Percentiles rank a stretch among this genome's conserved stretches.
Conservation (phyloP, 2,888 invertebrate genomes). For the Eristalinus sepulchralis region DNA sequence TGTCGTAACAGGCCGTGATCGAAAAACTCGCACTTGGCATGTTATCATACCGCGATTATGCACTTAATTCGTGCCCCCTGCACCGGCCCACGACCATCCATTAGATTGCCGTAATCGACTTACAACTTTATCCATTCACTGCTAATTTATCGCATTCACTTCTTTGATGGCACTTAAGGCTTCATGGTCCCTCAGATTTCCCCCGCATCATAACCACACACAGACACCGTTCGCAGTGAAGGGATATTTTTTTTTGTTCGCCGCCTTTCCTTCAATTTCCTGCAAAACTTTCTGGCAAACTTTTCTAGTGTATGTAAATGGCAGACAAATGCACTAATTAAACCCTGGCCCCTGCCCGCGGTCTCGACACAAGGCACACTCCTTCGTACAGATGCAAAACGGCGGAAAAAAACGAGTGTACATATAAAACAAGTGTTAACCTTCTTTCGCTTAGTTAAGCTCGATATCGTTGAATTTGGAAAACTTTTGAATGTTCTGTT, state of each 20-base stretch:
- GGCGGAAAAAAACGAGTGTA: not conserved
- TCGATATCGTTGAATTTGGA: constrained; percentile 9
- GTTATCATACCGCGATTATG: constrained; percentile 39
- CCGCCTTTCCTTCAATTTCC: not conserved
- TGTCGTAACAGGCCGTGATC: too few relatives aligned
- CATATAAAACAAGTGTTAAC: constrained; percentile 4
- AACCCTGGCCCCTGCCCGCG: constrained; percentile 30
- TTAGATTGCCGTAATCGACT: constrained; percentile 49
- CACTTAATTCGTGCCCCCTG: constrained; percentile 17
- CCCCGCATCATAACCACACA: not conserved
- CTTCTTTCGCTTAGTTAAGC: constrained; percentile 41
- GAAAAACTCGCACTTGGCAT: constrained; percentile 29
- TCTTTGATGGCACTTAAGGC: constrained; percentile 31
- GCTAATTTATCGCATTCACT: constrained; percentile 53
- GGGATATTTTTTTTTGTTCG: not conserved
- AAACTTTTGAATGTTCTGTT: constrained; percentile 36
- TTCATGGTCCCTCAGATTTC: constrained; percentile 30
- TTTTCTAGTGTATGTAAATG: constrained; percentile 52
- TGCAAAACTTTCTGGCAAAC: constrained; percentile 35
- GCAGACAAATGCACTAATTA: constrained; percentile 59
- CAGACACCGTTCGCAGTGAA: not conserved
- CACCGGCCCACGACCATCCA: constrained; percentile 6
- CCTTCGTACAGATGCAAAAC: not conserved
- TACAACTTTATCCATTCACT: constrained; percentile 47
- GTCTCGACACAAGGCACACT: not conserved